Evolutionary conservation across 2,888 invertebrate species (phyloP).

Genomic region (Ochlodes sylvanus): DNA sequence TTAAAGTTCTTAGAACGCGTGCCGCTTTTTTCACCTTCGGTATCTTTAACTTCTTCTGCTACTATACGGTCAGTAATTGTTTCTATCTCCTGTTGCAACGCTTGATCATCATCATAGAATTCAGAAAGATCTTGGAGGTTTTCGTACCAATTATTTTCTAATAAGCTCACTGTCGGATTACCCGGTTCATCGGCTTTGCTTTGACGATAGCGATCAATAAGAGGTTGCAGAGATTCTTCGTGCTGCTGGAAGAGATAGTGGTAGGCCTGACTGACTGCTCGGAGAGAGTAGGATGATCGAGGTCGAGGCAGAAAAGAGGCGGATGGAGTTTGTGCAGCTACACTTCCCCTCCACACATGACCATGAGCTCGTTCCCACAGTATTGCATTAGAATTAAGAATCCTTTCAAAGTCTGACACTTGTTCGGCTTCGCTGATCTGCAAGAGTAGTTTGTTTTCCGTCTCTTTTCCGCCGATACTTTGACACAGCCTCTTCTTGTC

Average conservation of each 20-base stretch:
- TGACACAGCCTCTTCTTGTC: conserved; percentile 78
- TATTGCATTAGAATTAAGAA: conserved; percentile 86
- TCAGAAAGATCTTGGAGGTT: conserved; percentile 76
- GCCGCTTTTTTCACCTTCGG: conserved; percentile 50
- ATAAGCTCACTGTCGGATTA: conserved; percentile 57
- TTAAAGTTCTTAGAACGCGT: conserved; percentile 64
- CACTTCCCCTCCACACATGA: conserved; percentile 74
- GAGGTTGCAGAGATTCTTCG: conserved; percentile 76
- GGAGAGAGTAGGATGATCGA: conserved; percentile 70
- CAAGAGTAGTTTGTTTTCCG: conserved; percentile 80
- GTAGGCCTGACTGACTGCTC: conserved; percentile 74
- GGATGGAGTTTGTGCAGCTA: conserved; percentile 59
- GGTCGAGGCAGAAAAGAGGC: conserved; percentile 58
- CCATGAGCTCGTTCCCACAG: conserved; percentile 71
- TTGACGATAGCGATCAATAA: conserved; percentile 70
- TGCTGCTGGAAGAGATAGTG: conserved; percentile 76
- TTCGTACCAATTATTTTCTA: conserved; percentile 69
- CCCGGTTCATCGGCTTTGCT: conserved; percentile 54
- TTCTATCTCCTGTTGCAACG: conserved; percentile 67
- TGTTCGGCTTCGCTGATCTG: conserved; percentile 86
- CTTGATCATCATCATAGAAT: conserved; percentile 80
- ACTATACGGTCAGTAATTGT: conserved; percentile 68
- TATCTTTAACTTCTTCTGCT: conserved; percentile 58
- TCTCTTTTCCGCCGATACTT: conserved; percentile 71
- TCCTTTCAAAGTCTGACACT: conserved; percentile 86